These are phyloP conservation scores for Hirudo medicinalis DNA, from an alignment of 1,140 invertebrate species.

Conservation along the genomic window DNA sequence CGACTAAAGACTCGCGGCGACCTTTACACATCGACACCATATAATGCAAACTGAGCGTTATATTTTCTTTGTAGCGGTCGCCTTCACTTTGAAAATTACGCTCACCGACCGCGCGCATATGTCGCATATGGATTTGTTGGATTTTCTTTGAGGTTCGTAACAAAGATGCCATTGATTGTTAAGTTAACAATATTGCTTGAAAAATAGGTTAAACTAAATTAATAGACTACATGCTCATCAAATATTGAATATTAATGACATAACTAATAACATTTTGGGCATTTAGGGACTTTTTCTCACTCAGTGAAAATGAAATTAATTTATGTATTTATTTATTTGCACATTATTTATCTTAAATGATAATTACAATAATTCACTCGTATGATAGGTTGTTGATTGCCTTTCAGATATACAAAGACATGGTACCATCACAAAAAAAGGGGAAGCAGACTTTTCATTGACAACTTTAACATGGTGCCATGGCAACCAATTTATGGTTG, in stretches of 20 bases:
- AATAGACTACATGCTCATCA: conserved; percentile 22
- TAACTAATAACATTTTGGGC: conserved; percentile 19
- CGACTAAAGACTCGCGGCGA: too few relatives aligned
- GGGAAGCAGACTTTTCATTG: conserved; percentile 54
- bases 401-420: conserved; percentile 53
- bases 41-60: too few relatives aligned
- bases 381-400: conserved; percentile 23
- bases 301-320: conserved; percentile 5
- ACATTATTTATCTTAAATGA: too few relatives aligned
- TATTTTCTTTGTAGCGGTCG: too few relatives aligned
- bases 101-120: too few relatives aligned
- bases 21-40: too few relatives aligned
- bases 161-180: conserved; percentile 22
- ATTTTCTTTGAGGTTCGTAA: conserved; percentile 48
- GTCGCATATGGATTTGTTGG: conserved; percentile 52
- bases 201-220: not conserved
- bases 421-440: conserved; percentile 48
- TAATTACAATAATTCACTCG: too few relatives aligned
- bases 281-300: conserved; percentile 15
- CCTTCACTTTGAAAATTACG: too few relatives aligned
- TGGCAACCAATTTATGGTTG: conserved; percentile 65
- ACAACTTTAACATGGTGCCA: conserved; percentile 51
- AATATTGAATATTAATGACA: conserved; percentile 16
- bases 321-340: not conserved
- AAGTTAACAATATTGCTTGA: conserved; percentile 20